Evolutionary conservation across 2,113 vertebrate species (phyloP).

Genomic region (Phalacrocorax pelagicus): DNA sequence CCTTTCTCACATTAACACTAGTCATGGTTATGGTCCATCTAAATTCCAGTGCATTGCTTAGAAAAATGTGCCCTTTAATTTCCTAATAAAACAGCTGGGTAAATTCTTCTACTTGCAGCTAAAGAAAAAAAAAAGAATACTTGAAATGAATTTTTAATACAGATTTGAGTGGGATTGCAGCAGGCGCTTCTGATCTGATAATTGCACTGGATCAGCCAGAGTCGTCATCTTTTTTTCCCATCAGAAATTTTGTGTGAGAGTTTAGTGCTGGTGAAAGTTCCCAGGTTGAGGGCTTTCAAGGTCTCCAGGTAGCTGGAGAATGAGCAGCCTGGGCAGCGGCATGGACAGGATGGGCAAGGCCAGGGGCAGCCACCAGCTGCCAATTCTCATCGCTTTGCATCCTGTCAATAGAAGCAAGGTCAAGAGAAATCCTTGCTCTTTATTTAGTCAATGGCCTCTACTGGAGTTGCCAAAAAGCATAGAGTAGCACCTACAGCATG

Average conservation of each 20-base stretch:
- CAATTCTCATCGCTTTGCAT: not conserved
- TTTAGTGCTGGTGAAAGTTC: not conserved
- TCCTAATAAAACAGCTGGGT: constrained; percentile 60
- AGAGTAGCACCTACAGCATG: not conserved
- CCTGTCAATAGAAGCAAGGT: not conserved
- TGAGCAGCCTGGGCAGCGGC: not conserved
- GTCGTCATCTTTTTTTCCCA: constrained; percentile 12
- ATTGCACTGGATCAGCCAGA: constrained; percentile 56
- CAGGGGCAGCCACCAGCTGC: not conserved
- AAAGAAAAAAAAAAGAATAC: not conserved
- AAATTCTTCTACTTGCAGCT: constrained; percentile 58
- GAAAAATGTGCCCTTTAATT: constrained; percentile 66
- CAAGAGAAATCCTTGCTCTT: not conserved
- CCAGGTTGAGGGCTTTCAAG: not conserved
- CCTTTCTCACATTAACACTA: constrained; percentile 23
- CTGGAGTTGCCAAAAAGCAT: not conserved
- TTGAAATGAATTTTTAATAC: constrained; percentile 70
- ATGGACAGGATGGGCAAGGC: not conserved
- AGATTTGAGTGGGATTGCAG: constrained; percentile 68
- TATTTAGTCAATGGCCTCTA: not conserved
- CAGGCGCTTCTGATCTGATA: constrained; percentile 62
- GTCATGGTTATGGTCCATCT: constrained; percentile 37
- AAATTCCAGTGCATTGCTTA: constrained; percentile 55
- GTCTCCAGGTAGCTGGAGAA: not conserved
- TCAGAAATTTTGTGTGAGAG: constrained; percentile 16